Base-by-base conservation (phyloP, 1,140 invertebrate species). In the Choristoneura fumiferana region DNA sequence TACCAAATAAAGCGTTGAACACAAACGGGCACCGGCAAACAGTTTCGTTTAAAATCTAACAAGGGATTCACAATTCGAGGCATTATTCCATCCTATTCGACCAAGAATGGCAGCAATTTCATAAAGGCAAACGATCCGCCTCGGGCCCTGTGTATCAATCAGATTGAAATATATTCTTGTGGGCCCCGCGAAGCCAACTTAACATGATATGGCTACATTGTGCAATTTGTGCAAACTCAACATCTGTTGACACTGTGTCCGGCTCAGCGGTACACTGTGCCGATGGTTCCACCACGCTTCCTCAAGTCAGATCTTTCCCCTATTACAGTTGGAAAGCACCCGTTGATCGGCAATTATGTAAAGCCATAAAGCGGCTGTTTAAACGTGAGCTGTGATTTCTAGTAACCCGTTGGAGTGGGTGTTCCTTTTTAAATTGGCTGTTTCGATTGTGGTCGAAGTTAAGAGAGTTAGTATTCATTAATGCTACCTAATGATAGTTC, bases 341-440 rank as follows among this genome's bases (percentile, higher is more conserved):
- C 9, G 37, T 38, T 33, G 43, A 54, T 43, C 36, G 37, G 38
- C 49, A 60, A 60, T 60, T 54, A 54, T 49, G 52, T 54, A 40
- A 54, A 15, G 53, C 49, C 40, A 49, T 49, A 49, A 52, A 43
- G 38, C 49, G 29, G 37, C 58, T 37, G 38, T 54, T 60, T 60
- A 18, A 43, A 43, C 53, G 22, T 54, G 37, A 37, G n/a, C 58
- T 40, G 52, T 35, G 37, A 54, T 54, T 49, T 58, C 57, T 53
- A 58, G 36, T 53, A 37, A 54, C 38, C 52, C 10, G 22, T 4
- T 37, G 49, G 37, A 33, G 53, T 54, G 58, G 52, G 43, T 49
- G 43, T 60, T 54, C 15, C 58, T 60, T 54, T 54, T 35, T 49
- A 49, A 49, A 49, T 29, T 49, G 43, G 43, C 22, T 22, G 43